Base-by-base conservation (phyloP, 1,140 invertebrate species). In the Lutraria rhynchaena region DNA sequence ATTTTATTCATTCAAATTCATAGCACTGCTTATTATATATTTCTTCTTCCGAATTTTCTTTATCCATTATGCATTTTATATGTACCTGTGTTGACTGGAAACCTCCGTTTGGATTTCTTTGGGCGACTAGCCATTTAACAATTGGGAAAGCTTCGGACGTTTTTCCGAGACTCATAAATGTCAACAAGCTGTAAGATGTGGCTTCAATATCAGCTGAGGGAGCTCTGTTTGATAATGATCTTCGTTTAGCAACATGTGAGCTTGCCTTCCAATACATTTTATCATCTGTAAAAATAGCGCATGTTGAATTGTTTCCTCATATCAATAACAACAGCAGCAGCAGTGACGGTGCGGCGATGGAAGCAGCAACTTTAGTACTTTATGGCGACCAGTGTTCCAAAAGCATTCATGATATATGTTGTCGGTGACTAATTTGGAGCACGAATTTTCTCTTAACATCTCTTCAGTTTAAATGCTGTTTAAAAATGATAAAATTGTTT, bases 141-240 rank as follows among this genome's bases (percentile, higher is more conserved):
- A 96, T 94, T 0, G 60, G 35, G 4, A 57, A 35, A 85, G 85
- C 85, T 44, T 81, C 70, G 19, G n/a, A 31, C 22, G 82, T 41
- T 22, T 80, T 83, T 55, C 85, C 61, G 93, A 3, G 95, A 87
- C 22, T 95, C 92, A 9, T 71, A 27, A 75, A 77, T 0, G 95
- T 93, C 33, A 96, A 89, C 31, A 96, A 92, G 0, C 95, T 96
- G 92, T 98, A 98, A 0, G 96, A 94, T 0, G 97, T 96, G 89
- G 96, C 96, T 90, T 97, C 95, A 24, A 98, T 94, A 84, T 97
- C 96, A 1, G 95, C 93, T 13, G 95, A 29, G 24, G 41, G 57
- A 58, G 46, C 35, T 22, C 55, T 49, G 2, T 22, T 35, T 33
- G 27, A 4, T 3, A 27, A 4, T 2, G 31, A 1, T 1, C 15